Evolutionary conservation across 2,797 vertebrate genomes (phyloP), one percentile per base, ranked within the genome.

Genomic region (Nasua narica): DNA sequence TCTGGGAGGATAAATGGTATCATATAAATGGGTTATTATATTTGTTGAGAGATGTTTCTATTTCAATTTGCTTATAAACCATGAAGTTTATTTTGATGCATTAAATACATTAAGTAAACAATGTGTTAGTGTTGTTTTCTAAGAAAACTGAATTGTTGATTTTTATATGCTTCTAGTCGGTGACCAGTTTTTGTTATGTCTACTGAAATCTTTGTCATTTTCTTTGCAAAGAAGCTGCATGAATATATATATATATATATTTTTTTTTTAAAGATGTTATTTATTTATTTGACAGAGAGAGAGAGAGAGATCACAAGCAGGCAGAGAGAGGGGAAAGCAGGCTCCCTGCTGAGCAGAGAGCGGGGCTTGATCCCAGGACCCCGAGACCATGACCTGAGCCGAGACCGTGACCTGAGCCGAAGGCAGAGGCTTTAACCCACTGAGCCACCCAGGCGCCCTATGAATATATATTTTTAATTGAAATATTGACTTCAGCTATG

Each of bases 401-500:
- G n/a, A n/a, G n/a, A n/a, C n/a, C n/a, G n/a, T n/a, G n/a, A n/a
- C n/a, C n/a, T n/a, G n/a, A n/a, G n/a, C n/a, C n/a, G n/a, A n/a
- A n/a, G n/a, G n/a, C n/a, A n/a, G n/a, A n/a, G n/a, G n/a, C n/a
- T n/a, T n/a, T n/a, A n/a, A n/a, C n/a, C n/a, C n/a, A n/a, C n/a
- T n/a, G n/a, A n/a, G n/a, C n/a, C n/a, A n/a, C n/a, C n/a, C n/a
- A n/a, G n/a, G n/a, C n/a, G n/a, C n/a, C n/a, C n/a, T n/a, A 9
- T 78, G 35, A 91, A 83, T 95, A 25, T 62, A 60, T 58, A 14
- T 54, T 74, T 89, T 90, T 79, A 94, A 87, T 78, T 87, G 48
- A 29, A 67, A 43, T 95, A 72, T 56, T 93, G 62, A 89, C 32
- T 67, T 27, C 27, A 94, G 27, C 43, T 94, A 3, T 92, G 18